Percentiles rank a stretch among this genome's conserved stretches.
phyloP scores from a whole-genome alignment of 2,113 vertebrate species.

The Cephalopholis sonnerati region DNA sequence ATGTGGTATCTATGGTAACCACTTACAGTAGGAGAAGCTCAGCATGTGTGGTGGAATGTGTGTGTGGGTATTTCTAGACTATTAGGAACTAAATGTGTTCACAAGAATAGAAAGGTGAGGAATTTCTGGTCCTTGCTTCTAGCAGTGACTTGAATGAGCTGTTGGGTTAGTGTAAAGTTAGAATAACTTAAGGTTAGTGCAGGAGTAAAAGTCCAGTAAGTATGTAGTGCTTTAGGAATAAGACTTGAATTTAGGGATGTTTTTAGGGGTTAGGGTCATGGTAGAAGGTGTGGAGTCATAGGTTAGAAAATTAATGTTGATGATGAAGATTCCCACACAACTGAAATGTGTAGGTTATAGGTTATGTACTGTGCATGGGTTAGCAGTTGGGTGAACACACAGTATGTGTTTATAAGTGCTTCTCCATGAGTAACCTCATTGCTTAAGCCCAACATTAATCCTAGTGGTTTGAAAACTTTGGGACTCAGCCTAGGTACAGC shows the following conservation, averaged over 20 bases:
- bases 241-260: not conserved
- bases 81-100: constrained; percentile 49
- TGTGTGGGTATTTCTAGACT: constrained; percentile 35
- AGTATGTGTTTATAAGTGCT: not conserved
- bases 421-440: not conserved
- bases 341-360: not conserved
- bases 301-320: not conserved
- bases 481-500: not conserved
- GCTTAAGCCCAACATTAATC: not conserved
- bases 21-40: constrained; percentile 80
- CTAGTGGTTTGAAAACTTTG: constrained; percentile 30
- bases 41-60: constrained; percentile 59
- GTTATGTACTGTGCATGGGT: not conserved
- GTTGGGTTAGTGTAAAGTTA: not conserved
- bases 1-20: constrained; percentile 83
- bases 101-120: constrained; percentile 33
- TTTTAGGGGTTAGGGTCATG: not conserved
- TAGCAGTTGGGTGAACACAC: not conserved
- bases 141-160: constrained; percentile 9
- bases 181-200: not conserved
- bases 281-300: not conserved
- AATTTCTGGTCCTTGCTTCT: constrained; percentile 9
- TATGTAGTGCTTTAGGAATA: not conserved
- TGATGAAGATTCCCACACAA: not conserved
- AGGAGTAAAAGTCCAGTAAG: not conserved